Conservation (phyloP, 2,797 vertebrate species). For the Amblyopsis hoosieri region DNA sequence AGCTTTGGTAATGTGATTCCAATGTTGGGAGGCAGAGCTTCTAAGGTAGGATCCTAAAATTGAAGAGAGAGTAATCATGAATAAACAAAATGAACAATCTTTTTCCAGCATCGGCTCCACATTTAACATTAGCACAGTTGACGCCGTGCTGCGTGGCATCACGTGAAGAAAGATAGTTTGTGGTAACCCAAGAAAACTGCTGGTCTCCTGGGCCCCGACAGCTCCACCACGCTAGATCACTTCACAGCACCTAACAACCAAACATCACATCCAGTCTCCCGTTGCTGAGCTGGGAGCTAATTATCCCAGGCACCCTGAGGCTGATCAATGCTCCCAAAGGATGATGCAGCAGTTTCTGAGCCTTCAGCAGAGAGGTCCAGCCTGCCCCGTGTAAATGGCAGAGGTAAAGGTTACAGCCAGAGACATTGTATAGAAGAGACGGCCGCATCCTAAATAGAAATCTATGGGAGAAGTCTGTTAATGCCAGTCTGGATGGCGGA, state of each 20-base stretch:
- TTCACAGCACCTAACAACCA: conserved; percentile 41
- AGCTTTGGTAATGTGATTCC: too few relatives aligned
- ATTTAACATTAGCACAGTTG: neutral
- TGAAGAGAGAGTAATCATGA: too few relatives aligned
- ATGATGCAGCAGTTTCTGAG: conserved; percentile 71
- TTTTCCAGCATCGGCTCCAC: too few relatives aligned
- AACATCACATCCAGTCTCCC: conserved; percentile 50
- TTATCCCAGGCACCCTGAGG: conserved; percentile 67
- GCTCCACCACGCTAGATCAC: conserved; percentile 40
- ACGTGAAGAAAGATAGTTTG: conserved; percentile 29
- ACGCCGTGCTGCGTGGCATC: neutral
- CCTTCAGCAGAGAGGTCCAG: conserved; percentile 56
- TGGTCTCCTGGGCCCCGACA: conserved; percentile 30
- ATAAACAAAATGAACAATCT: too few relatives aligned
- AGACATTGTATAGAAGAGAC: too few relatives aligned
- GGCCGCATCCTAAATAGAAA: too few relatives aligned
- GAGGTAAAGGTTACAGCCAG: neutral
- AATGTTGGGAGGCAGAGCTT: too few relatives aligned
- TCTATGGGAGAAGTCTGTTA: too few relatives aligned
- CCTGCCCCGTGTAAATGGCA: conserved; percentile 25
- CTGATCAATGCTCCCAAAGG: conserved; percentile 70
- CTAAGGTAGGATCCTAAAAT: too few relatives aligned
- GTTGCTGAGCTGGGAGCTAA: conserved; percentile 68
- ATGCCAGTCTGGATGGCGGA: too few relatives aligned
- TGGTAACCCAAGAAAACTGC: conserved; percentile 30